These are phyloP conservation scores for Progne subis DNA, from an alignment of 2,113 vertebrate genomes.

Conservation along the genomic window DNA sequence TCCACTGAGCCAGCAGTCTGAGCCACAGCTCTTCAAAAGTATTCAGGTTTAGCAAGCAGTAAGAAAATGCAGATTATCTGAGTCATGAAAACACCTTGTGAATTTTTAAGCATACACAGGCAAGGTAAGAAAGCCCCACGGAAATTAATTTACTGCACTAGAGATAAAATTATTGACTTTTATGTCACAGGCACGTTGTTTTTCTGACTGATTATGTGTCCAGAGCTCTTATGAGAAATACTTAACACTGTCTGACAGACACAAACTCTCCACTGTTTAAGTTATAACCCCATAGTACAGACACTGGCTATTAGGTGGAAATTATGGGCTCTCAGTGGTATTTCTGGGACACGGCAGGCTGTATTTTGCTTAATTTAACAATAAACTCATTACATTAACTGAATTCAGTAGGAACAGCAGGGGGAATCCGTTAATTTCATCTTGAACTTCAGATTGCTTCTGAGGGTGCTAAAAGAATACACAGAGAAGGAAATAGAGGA, in stretches of 20 bases:
- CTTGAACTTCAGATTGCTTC: conserved; percentile 63
- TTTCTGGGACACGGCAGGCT: conserved; percentile 62
- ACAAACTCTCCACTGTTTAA: not conserved
- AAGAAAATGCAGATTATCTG: fast-evolving
- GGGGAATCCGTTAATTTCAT: conserved; percentile 73
- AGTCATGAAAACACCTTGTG: not conserved
- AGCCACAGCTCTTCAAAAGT: not conserved
- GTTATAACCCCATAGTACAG: not conserved
- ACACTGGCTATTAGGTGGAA: not conserved
- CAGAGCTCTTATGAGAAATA: not conserved
- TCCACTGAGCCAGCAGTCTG: not conserved
- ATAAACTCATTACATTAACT: conserved; percentile 75
- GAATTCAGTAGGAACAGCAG: conserved; percentile 74
- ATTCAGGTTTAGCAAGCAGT: not conserved
- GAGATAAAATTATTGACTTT: not conserved
- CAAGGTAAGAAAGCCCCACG: not conserved
- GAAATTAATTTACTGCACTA: not conserved
- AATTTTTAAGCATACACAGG: not conserved
- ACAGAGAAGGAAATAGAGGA: conserved; percentile 51
- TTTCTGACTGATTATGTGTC: not conserved
- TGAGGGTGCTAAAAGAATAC: conserved; percentile 61
- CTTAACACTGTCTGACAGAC: not conserved
- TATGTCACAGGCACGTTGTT: not conserved
- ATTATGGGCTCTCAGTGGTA: conserved; percentile 29
- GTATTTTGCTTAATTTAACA: conserved; percentile 75